Evolutionary conservation across 2,888 invertebrate species (phyloP), one percentile per base, ranked within the genome.

Genomic region (Drosophila peninsularis): DNA sequence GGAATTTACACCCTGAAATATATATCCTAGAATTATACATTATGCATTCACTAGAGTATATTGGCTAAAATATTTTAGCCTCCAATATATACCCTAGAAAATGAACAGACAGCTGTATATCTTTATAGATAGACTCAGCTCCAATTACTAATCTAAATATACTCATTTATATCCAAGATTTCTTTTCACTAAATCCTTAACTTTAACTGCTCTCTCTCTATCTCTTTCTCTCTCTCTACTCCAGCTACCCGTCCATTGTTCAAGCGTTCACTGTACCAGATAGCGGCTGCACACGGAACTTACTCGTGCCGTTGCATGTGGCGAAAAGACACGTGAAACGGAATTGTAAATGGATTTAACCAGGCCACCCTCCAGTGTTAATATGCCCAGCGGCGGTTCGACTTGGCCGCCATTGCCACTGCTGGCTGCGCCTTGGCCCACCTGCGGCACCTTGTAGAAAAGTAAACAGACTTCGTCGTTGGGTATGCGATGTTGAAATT

Each of bases 271-370:
- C 54, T 54, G 74, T 60, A 52, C n/a, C 11, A 4, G 53, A 67
- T 77, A 62, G 45, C 30, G 44, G 36, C 9, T 36, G 60, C 53
- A 74, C 60, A 47, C 55, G 56, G 5, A 64, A 84, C 89, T 81
- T 89, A 92, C 93, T 81, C 90, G 90, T 54, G 85, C 85, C 60
- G 89, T 89, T 67, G 90, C 90, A 78, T 92, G 90, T 47, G 92
- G 92, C 58, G 92, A 92, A 85, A 91, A 92, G 66, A 92, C 91
- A 84, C 93, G 91, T 77, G 93, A 91, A 84, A 93, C 90, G 64
- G 93, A 93, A 91, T 93, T 93, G 88, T 93, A 93, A 90, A 93
- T 93, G 86, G 93, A 93, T 91, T 92, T 93, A 80, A 93, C 92
- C 90, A 93, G 85, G 63, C 93, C 93, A 80, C 93, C 93, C 87